Evolutionary conservation across 1,140 invertebrate species (phyloP).

Genomic region (Phymastichus coffea): DNA sequence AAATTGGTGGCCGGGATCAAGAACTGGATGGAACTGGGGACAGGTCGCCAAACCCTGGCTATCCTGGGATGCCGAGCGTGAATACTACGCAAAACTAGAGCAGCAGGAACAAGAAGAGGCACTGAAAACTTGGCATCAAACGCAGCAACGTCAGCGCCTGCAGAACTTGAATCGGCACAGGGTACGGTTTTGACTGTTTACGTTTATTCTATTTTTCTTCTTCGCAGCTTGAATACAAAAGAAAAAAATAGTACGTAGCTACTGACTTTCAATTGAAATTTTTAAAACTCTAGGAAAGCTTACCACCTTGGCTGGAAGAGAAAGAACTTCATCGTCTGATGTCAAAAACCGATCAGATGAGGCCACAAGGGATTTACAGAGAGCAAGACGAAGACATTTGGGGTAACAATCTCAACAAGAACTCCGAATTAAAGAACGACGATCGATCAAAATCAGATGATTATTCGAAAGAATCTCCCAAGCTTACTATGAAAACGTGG

Average conservation of each 20-base stretch:
- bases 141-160: conserved; percentile 21
- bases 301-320: conserved; percentile 5
- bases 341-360: neutral
- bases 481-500: conserved; percentile 50
- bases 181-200: conserved; percentile 10
- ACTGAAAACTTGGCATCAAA: conserved; percentile 25
- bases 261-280: neutral
- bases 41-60: conserved; percentile 34
- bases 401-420: conserved; percentile 31
- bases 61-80: conserved; percentile 31
- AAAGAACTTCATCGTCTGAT: conserved; percentile 8
- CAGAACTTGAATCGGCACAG: conserved; percentile 18
- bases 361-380: neutral
- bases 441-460: neutral
- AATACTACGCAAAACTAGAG: conserved; percentile 33
- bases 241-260: neutral
- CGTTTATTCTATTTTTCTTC: neutral
- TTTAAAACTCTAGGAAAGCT: neutral
- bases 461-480: conserved; percentile 36
- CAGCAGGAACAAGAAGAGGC: conserved; percentile 19
- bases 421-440: conserved; percentile 24
- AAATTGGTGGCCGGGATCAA: no score
- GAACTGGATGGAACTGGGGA: conserved; percentile 34
- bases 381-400: neutral
- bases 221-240: neutral